Evolutionary conservation across 2,888 invertebrate species (phyloP).

Genomic region (Cylindroiulus punctatus): DNA sequence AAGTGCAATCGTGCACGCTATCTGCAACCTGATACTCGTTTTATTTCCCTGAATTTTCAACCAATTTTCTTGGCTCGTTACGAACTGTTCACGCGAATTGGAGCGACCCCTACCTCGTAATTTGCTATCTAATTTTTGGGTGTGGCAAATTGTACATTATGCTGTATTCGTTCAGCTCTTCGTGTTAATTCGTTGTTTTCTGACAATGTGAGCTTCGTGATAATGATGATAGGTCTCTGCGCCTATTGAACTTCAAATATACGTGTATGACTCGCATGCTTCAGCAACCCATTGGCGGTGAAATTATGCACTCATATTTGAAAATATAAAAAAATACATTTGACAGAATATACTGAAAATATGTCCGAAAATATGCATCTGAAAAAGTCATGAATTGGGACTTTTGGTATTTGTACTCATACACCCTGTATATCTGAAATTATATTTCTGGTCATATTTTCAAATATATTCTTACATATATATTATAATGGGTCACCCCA

Average conservation of each 20-base stretch:
- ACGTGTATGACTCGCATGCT: too few species aligned
- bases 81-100: neutral
- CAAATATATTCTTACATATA: too few species aligned
- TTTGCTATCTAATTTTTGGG: neutral
- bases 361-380: too few species aligned
- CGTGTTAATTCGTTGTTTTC: conserved; percentile 8
- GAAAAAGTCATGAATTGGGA: too few species aligned
- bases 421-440: too few species aligned
- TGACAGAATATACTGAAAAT: too few species aligned
- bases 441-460: too few species aligned
- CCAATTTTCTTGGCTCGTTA: neutral
- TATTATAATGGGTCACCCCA: too few species aligned
- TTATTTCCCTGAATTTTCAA: neutral
- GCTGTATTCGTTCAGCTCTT: neutral
- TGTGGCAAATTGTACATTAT: neutral
- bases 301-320: neutral
- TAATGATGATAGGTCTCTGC: neutral
- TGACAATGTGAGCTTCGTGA: neutral
- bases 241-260: neutral
- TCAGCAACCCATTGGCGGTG: neutral
- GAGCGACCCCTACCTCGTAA: neutral
- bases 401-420: too few species aligned
- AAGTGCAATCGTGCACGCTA: conserved; percentile 11
- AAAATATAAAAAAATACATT: too few species aligned
- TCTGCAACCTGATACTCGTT: neutral